Evolutionary conservation across 2,888 invertebrate genomes (phyloP).

Genomic region (Drosophila yooni): DNA sequence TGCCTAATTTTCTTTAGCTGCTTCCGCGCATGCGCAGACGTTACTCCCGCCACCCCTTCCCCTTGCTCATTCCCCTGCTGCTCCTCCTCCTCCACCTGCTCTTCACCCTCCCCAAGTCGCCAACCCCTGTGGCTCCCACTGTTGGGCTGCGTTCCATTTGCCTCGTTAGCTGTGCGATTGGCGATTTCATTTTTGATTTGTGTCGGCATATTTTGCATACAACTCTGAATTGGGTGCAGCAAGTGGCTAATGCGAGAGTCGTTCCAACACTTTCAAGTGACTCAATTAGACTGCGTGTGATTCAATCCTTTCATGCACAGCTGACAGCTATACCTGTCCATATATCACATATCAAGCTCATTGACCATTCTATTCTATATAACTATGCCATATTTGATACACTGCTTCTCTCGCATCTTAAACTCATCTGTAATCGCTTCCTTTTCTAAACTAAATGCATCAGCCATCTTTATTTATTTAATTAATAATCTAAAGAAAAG

Average conservation of each 20-base stretch:
- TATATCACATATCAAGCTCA: not conserved
- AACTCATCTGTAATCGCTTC: not conserved
- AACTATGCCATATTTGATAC: not conserved
- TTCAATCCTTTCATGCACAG: not conserved
- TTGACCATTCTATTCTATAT: not conserved
- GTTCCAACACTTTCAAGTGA: slow-evolving; percentile 13
- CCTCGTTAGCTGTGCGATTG: slow-evolving; percentile 68
- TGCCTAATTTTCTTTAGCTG: slow-evolving; percentile 65
- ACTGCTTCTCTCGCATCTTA: not conserved
- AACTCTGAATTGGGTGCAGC: slow-evolving; percentile 53
- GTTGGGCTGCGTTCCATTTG: slow-evolving; percentile 25
- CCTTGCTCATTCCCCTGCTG: not conserved
- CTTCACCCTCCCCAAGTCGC: not conserved
- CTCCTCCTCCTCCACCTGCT: not conserved
- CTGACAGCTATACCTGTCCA: not conserved
- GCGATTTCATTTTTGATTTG: slow-evolving; percentile 78
- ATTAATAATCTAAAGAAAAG: not conserved
- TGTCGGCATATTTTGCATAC: slow-evolving; percentile 78
- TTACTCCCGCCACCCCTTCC: not conserved
- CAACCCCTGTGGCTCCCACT: not conserved
- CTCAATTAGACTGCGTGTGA: not conserved
- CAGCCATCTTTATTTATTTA: not conserved
- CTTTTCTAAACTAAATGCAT: not conserved
- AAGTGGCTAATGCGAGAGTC: slow-evolving; percentile 64
- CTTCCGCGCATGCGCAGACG: slow-evolving; percentile 74